Percentiles rank a stretch among this genome's conserved stretches.
Conservation (phyloP, 2,888 invertebrate genomes). For the Meteorus cinctellus region DNA sequence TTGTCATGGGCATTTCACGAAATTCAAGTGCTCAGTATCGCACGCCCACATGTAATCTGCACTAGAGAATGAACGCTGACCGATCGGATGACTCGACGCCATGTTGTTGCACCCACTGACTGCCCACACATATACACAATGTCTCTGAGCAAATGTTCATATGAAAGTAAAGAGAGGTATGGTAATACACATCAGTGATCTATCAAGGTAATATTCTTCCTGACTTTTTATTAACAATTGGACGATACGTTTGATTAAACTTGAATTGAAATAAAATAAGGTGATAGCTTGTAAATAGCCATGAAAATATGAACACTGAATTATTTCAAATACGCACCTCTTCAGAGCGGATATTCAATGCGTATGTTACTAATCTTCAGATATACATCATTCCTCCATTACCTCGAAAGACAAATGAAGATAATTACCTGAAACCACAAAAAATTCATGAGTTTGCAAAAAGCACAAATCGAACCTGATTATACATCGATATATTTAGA, state of each 20-base stretch:
- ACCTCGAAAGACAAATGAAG: background rate
- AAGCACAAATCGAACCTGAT: constrained; percentile 4
- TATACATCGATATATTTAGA: background rate
- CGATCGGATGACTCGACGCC: constrained; percentile 59
- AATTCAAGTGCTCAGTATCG: constrained; percentile 44
- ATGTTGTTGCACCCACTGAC: constrained; percentile 65
- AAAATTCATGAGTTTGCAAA: background rate
- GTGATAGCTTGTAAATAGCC: background rate
- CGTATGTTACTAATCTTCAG: background rate
- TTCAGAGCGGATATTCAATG: background rate
- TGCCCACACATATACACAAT: constrained; percentile 55
- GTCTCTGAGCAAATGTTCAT: constrained; percentile 39
- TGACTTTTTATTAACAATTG: too few species aligned
- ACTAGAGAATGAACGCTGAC: constrained; percentile 59
- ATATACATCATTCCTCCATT: background rate
- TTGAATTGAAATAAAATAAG: too few species aligned
- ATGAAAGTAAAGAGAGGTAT: constrained; percentile 27
- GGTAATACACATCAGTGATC: background rate
- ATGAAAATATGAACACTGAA: background rate
- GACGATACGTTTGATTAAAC: too few species aligned
- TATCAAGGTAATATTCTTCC: too few species aligned
- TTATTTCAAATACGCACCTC: background rate
- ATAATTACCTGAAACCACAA: constrained; percentile 43
- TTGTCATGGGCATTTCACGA: constrained; percentile 38
- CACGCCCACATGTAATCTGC: constrained; percentile 57